Evolutionary conservation across 2,113 vertebrate genomes (phyloP), one percentile per base, ranked within the genome.

Genomic region (Plestiodon gilberti): DNA sequence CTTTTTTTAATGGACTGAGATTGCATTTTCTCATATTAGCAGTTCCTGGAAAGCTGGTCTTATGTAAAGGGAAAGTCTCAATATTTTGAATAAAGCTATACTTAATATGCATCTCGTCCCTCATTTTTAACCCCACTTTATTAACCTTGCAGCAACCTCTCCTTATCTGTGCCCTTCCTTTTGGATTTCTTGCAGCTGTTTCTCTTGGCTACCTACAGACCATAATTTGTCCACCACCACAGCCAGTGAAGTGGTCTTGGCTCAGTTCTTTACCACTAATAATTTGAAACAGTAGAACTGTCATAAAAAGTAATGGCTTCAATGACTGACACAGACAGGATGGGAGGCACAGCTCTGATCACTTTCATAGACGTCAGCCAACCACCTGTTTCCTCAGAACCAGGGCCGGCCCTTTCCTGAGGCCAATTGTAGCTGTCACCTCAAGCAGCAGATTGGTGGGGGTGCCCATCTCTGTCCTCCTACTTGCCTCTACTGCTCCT

Each of bases 21-120:
- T 57, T 57, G 55, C 55, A 57, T 17, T 57, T 57, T 57, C 55
- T 57, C 55, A 9, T 57, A 7, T 14, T 14, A 15, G 6, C 13
- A 14, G 55, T 18, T 13, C 1, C 6, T 1, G 8, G 4, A 30
- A 35, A 81, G 2, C 2, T 40, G 0, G 25, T 23, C 0, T 75
- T 62, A 71, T 7, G 0, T 3, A n/a, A 11, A 69, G 61, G 4
- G n/a, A 77, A 73, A 6, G 0, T 82, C 90, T 87, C 35, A 62
- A 67, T 48, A 3, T 35, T 52, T 3, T 15, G 8, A 65, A 23
- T 48, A 15, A 15, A 13, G 3, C 15, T 14, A 1, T 61, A 23
- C 18, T 6, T 48, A 65, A 13, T 52, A 25, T 33, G 17, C 6
- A 48, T 3, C 62, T 1, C 5, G 59, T 3, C 70, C 70, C 52